Evolutionary conservation across 1,140 invertebrate genomes (phyloP).

Genomic region (Procambarus clarkii): DNA sequence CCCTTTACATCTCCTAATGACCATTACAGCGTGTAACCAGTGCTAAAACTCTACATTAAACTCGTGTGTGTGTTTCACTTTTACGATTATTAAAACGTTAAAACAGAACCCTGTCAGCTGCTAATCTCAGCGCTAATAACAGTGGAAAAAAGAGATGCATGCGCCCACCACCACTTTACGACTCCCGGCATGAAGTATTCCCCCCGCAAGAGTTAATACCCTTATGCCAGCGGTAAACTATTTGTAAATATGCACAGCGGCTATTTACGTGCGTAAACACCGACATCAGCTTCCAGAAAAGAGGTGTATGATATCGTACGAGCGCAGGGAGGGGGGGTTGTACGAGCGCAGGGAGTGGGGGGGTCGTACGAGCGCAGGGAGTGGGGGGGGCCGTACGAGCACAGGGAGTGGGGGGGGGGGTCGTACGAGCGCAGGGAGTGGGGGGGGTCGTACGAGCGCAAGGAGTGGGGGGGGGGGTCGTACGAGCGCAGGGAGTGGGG

Average conservation of each 20-base stretch:
- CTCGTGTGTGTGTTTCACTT: not conserved
- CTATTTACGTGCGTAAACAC: not conserved
- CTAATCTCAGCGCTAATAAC: not conserved
- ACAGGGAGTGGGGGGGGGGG: not conserved
- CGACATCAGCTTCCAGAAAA: no score
- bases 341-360: no score
- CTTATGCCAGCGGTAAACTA: not conserved
- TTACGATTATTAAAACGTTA: not conserved
- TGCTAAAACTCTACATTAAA: no score
- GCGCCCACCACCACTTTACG: not conserved
- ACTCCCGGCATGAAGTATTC: not conserved
- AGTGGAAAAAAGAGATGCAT: not conserved
- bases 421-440: no score
- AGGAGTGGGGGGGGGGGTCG: not conserved
- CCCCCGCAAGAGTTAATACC: not conserved
- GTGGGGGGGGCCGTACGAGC: no score
- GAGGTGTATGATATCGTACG: no score
- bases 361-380: no score
- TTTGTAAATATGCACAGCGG: not conserved
- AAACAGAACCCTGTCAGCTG: not conserved
- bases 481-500: not conserved
- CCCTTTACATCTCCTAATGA: no score
- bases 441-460: not conserved
- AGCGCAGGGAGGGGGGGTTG: not conserved
- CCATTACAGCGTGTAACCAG: no score